Evolutionary conservation across 2,797 vertebrate genomes (phyloP), one percentile per base, ranked within the genome.

Genomic region (Champsocephalus esox): DNA sequence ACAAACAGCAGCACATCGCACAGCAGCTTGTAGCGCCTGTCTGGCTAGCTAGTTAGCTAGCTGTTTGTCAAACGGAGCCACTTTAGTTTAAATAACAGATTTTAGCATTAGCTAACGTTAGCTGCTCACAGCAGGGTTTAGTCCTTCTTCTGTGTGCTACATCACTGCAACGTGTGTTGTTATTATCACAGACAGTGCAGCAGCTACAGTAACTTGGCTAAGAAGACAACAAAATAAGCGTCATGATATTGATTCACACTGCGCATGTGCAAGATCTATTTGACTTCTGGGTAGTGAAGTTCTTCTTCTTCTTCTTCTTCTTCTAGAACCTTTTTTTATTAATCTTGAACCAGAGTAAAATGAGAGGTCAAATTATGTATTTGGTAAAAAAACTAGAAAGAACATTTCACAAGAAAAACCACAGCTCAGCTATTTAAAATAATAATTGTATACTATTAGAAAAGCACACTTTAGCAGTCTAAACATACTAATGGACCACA

Each of bases 201-300:
- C 0, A n/a, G 66, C 51, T 44, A 61, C 58, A 69, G 63, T 38
- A 73, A 84, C 66, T 87, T 55, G 75, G 83, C 85, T 72, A 82
- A 63, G 4, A 80, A 63, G 4, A 80, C 79, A 77, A 88, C 85
- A 83, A 72, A 45, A 70, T n/a, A 46, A 38, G 38, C 77, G 88
- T 90, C 88, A 84, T 17, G 17, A 38, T 24, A 41, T 13, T 0
- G 16, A 66, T 5, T 44, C 43, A 0, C 1, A 84, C 44, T 77
- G 89, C 73, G 87, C 0, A 21, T 90, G 92, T 88, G 90, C 88
- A 1, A 2, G 0, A 0, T 1, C 0, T 5, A 9, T 9, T 16
- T 64, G 86, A 12, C 2, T 85, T 84, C 1, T 91, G 91, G 91
- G 90, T 86, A 88, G 9, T 80, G 87, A 3, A 92, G 90, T 93